phyloP scores from a whole-genome alignment of 2,888 invertebrate species.

The Malthinus seriepunctatus region DNA sequence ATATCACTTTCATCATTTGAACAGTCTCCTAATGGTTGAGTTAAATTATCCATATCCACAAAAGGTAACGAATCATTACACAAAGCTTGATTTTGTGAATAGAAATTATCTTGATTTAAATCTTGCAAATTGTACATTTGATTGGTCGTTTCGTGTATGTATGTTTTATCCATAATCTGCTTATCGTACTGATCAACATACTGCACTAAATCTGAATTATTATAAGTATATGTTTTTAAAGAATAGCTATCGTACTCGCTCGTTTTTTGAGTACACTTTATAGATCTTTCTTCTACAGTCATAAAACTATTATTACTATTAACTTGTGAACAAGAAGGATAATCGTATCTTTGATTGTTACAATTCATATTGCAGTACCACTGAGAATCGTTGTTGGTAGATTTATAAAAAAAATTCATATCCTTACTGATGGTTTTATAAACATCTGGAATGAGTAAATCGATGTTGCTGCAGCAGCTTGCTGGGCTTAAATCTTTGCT shows the following conservation, averaged over 20 bases:
- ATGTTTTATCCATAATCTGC: not conserved
- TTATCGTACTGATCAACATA: not conserved
- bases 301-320: conserved; percentile 32
- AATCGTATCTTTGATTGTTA: conserved; percentile 44
- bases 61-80: conserved; percentile 19
- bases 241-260: not conserved
- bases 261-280: not conserved
- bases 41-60: conserved; percentile 17
- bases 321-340: conserved; percentile 47
- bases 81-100: not conserved
- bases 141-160: not conserved
- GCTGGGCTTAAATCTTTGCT: conserved; percentile 49
- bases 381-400: conserved; percentile 34
- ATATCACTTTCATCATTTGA: conserved; percentile 53
- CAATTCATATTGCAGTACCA: conserved; percentile 38
- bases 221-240: not conserved
- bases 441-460: conserved; percentile 42
- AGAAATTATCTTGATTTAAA: not conserved
- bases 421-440: conserved; percentile 42
- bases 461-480: conserved; percentile 46
- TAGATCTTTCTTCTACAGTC: conserved; percentile 34
- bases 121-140: not conserved
- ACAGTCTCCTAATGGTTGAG: conserved; percentile 40
- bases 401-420: conserved; percentile 32
- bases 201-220: not conserved